These are phyloP conservation scores for Apantesis nais DNA, from an alignment of 2,888 invertebrate species.

Conservation along the genomic window DNA sequence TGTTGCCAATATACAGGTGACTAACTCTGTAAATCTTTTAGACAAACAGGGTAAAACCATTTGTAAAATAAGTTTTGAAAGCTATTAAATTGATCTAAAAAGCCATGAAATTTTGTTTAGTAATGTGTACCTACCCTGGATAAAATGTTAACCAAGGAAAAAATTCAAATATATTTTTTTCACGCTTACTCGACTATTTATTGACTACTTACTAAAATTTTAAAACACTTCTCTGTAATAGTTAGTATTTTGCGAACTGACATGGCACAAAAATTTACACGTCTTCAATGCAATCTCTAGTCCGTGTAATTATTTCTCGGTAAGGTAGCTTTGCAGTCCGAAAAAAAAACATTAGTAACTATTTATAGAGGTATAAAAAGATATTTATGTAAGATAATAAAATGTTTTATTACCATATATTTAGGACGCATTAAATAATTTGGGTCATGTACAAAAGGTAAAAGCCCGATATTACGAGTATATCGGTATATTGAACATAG, in stretches of 20 bases:
- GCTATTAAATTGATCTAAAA: no score
- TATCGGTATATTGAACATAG: constrained; percentile 1
- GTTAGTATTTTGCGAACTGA: background rate
- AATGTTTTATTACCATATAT: background rate
- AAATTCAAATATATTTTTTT: no score
- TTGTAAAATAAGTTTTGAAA: background rate
- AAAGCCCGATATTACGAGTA: background rate
- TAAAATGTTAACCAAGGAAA: no score
- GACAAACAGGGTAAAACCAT: background rate
- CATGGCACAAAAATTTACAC: background rate
- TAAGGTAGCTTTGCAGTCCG: background rate
- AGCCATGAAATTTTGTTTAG: no score
- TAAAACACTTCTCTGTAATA: background rate
- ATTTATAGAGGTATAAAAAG: background rate
- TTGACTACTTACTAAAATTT: background rate
- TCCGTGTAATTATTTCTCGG: background rate
- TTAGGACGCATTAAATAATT: background rate
- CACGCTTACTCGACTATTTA: no score
- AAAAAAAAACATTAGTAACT: background rate
- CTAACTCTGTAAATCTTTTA: background rate
- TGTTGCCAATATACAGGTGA: background rate
- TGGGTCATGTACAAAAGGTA: constrained; percentile 3
- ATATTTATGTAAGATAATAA: background rate
- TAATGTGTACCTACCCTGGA: no score
- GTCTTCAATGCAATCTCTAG: no score